phyloP scores from a whole-genome alignment of 2,888 invertebrate species.

The Clitarchus hookeri region DNA sequence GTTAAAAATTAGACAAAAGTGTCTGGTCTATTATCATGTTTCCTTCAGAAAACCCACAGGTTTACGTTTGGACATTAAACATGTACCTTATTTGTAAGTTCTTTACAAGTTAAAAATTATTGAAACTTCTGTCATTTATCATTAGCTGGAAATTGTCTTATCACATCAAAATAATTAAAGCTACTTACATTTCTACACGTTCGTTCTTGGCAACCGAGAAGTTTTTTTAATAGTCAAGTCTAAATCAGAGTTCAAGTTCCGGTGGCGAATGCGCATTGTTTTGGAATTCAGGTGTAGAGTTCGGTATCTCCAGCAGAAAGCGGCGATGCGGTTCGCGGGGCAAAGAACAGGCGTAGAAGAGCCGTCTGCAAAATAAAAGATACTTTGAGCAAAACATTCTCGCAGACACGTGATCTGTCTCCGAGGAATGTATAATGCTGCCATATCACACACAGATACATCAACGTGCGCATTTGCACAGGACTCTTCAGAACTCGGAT shows the following conservation, averaged over 20 bases:
- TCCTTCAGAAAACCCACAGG: not conserved
- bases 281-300: slow-evolving; percentile 46
- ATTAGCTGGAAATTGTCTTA: not conserved
- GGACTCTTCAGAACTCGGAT: slow-evolving; percentile 37
- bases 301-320: slow-evolving; percentile 43
- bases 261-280: not conserved
- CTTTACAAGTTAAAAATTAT: not conserved
- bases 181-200: not conserved
- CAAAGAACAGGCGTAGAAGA: slow-evolving; percentile 35
- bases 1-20: not conserved
- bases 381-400: slow-evolving; percentile 21
- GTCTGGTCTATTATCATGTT: not conserved
- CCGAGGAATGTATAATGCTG: not conserved
- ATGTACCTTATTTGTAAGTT: not conserved
- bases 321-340: slow-evolving; percentile 17
- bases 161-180: not conserved
- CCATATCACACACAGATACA: not conserved
- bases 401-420: not conserved
- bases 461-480: slow-evolving; percentile 34
- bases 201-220: slow-evolving; percentile 35
- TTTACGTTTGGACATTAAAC: not conserved
- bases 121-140: not conserved
- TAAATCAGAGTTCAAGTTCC: slow-evolving; percentile 12
- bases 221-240: slow-evolving; percentile 21
- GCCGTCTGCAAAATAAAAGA: slow-evolving; percentile 39